Conservation (phyloP, 2,797 vertebrate genomes). For the Leptatherina wallacei region DNA sequence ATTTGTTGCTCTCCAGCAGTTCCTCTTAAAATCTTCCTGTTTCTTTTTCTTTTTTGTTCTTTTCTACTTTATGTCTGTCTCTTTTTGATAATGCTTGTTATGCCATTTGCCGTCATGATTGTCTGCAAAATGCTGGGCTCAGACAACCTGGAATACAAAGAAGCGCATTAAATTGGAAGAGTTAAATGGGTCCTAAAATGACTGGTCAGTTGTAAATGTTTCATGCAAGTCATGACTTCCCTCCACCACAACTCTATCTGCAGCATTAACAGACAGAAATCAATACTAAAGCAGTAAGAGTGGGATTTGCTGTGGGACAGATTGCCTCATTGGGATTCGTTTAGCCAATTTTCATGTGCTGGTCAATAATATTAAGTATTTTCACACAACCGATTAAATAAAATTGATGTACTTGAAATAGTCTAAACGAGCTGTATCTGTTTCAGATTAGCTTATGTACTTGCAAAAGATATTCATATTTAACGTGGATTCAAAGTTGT, state of each 20-base stretch:
- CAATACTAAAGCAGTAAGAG: slow-evolving; percentile 2
- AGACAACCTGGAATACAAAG: not conserved
- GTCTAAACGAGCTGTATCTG: not conserved
- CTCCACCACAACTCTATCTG: slow-evolving; percentile 5
- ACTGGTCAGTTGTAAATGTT: not conserved
- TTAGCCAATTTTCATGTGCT: not conserved
- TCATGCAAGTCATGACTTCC: not conserved
- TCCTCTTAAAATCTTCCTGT: slow-evolving; percentile 23
- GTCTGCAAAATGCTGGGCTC: slow-evolving; percentile 20
- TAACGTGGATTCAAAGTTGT: not conserved
- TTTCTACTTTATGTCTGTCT: not conserved
- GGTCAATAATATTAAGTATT: not conserved
- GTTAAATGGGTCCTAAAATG: not conserved
- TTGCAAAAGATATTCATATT: not conserved
- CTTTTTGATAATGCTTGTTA: not conserved
- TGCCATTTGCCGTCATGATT: not conserved
- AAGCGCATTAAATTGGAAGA: not conserved
- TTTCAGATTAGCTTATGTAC: not conserved
- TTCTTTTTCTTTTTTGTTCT: not conserved
- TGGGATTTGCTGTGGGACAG: not conserved
- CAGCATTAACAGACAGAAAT: slow-evolving; percentile 3
- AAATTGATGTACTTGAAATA: not conserved
- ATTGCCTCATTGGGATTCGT: not conserved
- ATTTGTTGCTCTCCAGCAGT: slow-evolving; percentile 47
- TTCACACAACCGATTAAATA: not conserved